phyloP scores from a whole-genome alignment of 1,140 invertebrate genomes.

The Pseudoatta argentina region DNA sequence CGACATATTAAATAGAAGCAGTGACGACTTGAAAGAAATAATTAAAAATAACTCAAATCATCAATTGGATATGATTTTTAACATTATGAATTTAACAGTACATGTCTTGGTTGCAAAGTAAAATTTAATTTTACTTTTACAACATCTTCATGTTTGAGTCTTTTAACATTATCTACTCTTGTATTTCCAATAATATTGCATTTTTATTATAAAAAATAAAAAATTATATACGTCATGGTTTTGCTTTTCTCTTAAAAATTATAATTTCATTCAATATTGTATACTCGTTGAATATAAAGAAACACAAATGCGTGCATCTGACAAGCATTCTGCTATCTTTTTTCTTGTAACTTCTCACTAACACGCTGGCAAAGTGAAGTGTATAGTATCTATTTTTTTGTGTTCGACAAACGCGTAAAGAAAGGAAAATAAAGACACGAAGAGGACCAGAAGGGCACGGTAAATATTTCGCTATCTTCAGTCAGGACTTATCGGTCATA shows the following conservation, averaged over 20 bases:
- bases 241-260: background rate
- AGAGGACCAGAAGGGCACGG: slow-evolving; percentile 19
- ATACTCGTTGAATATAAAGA: background rate
- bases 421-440: slow-evolving; percentile 31
- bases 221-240: background rate
- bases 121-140: background rate
- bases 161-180: background rate
- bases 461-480: slow-evolving; percentile 61
- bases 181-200: background rate
- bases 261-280: slow-evolving; percentile 8
- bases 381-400: background rate
- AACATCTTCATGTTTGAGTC: background rate
- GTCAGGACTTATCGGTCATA: slow-evolving; percentile 62
- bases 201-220: background rate
- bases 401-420: background rate
- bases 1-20: no score
- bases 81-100: no score
- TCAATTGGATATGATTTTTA: no score
- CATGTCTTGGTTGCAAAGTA: background rate
- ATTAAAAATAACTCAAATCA: no score
- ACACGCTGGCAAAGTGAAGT: background rate
- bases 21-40: no score
- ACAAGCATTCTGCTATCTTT: slow-evolving; percentile 17
- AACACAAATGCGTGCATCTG: background rate
- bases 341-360: slow-evolving; percentile 4